Evolutionary conservation across 2,113 vertebrate genomes (phyloP), one percentile per base, ranked within the genome.

Genomic region (Ia io): DNA sequence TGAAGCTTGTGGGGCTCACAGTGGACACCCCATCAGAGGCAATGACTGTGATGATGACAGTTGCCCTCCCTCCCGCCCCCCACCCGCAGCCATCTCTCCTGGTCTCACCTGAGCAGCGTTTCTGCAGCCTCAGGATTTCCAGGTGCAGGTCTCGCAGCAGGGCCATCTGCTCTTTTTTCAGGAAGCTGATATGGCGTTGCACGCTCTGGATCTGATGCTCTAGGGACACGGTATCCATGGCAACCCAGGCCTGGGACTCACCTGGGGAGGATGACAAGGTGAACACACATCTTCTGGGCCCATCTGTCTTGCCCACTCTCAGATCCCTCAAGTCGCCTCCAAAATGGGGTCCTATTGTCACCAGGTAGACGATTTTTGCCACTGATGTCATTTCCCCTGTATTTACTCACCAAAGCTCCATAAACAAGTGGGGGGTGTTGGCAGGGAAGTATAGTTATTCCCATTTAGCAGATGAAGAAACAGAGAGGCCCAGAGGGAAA

Each of bases 101-200:
- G 0, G 0, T 23, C 99, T 98, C 97, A 99, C 99, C 99, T 98
- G 99, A 98, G 97, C 99, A 99, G 97, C 99, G 99, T 96, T 99
- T 99, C 98, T 99, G 99, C 97, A 99, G 92, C 95, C 99, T 99
- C 23, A 99, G 99, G 98, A 99, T 99, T 98, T 99, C 99, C 98
- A 99, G 98, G 98, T 99, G 99, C 96, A 99, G 98, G 96, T 99
- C 99, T 0, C 99, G 99, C 53, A 99, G 99, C 95, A 99, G 92
- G 80, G 99, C 98, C 97, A 99, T 98, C 97, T 99, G 99, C 97
- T 99, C 99, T 97, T 99, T 99, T 92, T 99, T 98, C 93, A 99
- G 98, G 98, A 99, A 99, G 9, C 99, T 97, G 32, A 99, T 98
- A 98, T 99, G 99, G 90, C 99, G 98, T 98, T 99, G 99, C 97